A percentile compares a stretch with the other conserved stretches of the same genome.
Evolutionary conservation across 23 tunicate genomes (phyloP).

Genomic region (Styela clava): DNA sequence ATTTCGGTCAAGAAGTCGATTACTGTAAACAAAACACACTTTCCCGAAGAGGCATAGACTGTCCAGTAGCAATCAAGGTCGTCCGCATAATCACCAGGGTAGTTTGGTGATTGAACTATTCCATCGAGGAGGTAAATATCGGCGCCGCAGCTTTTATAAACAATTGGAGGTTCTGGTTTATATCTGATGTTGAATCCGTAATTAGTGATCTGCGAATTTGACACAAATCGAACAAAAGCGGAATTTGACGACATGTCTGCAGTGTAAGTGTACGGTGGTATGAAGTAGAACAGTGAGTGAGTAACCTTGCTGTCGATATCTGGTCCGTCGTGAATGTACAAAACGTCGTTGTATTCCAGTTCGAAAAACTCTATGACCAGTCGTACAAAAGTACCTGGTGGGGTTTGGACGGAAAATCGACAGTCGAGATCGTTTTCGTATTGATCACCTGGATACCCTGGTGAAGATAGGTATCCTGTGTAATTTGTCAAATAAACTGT

Average conservation of each 20-base stretch:
- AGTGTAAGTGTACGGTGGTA: too few species aligned
- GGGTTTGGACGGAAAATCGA: not conserved
- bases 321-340: not conserved
- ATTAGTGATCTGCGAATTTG: not conserved
- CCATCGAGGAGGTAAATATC: not conserved
- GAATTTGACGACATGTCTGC: not conserved
- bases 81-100: constrained; percentile 22
- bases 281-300: not conserved
- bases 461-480: not conserved
- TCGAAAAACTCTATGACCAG: not conserved
- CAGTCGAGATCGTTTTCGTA: constrained; percentile 5
- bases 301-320: not conserved
- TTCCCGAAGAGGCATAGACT: not conserved
- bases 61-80: constrained; percentile 15
- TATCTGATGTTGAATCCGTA: not conserved
- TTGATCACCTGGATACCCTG: not conserved
- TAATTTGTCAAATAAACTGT: too few species aligned
- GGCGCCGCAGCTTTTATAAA: not conserved
- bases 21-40: not conserved
- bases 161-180: not conserved
- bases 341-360: not conserved
- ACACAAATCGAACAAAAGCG: not conserved
- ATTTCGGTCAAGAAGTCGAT: not conserved
- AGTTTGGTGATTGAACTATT: constrained; percentile 25
- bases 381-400: not conserved